These are phyloP conservation scores for Astyanax mexicanus DNA, from an alignment of 2,797 vertebrate genomes.

Conservation along the genomic window DNA sequence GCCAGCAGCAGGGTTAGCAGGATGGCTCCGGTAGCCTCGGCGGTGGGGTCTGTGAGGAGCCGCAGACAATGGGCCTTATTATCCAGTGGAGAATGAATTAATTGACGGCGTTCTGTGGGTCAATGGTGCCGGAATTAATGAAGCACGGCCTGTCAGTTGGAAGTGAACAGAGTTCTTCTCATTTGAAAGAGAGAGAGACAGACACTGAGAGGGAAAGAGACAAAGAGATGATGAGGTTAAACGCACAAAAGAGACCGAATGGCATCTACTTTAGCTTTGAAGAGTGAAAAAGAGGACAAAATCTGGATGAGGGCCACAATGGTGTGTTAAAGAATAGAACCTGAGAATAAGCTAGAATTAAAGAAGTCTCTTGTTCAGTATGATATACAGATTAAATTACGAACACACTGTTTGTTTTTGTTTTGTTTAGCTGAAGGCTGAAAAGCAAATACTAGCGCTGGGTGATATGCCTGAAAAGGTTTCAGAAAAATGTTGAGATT, in stretches of 20 bases:
- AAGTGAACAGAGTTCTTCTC: not conserved
- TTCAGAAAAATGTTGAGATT: too few relatives aligned
- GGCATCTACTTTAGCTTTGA: not conserved
- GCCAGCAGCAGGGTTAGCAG: not conserved
- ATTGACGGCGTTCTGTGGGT: slow-evolving; percentile 28
- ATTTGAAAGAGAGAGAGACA: slow-evolving; percentile 17
- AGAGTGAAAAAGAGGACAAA: slow-evolving; percentile 3
- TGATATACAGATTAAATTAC: slow-evolving; percentile 6
- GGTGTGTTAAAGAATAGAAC: not conserved
- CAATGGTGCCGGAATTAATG: slow-evolving; percentile 33
- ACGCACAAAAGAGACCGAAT: slow-evolving; percentile 7
- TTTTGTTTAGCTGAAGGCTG: too few relatives aligned
- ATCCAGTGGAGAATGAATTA: slow-evolving; percentile 26
- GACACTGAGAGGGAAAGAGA: not conserved
- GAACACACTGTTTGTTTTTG: too few relatives aligned
- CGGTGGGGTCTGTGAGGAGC: not conserved
- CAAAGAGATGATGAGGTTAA: slow-evolving; percentile 25
- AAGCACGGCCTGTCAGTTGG: slow-evolving; percentile 30
- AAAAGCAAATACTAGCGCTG: too few relatives aligned
- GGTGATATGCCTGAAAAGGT: too few relatives aligned
- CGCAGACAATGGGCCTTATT: not conserved
- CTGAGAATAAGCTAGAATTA: not conserved
- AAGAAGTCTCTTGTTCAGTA: not conserved
- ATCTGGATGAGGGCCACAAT: not conserved
- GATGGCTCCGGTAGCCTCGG: not conserved